Evolutionary conservation across 1,140 invertebrate species (phyloP).

Genomic region (Anoplolepis gracilipes): DNA sequence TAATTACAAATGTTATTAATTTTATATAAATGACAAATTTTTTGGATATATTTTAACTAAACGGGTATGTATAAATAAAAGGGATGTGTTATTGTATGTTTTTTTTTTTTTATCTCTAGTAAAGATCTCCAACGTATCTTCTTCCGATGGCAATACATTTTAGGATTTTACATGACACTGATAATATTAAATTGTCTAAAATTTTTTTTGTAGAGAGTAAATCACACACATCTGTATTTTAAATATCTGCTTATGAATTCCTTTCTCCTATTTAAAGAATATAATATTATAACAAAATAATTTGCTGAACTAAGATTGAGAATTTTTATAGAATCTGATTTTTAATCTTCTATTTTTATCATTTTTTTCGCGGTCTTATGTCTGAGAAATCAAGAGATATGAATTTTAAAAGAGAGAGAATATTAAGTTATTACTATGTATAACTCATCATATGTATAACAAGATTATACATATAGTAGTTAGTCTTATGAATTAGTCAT

Average conservation of each 20-base stretch:
- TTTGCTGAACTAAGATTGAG: background rate
- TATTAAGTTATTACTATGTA: slow-evolving; percentile 36
- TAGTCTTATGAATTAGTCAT: slow-evolving; percentile 15
- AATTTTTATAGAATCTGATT: background rate
- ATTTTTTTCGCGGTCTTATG: slow-evolving; percentile 32
- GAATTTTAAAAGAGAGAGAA: slow-evolving; percentile 42
- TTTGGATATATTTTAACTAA: slow-evolving; percentile 28
- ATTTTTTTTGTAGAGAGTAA: slow-evolving; percentile 2
- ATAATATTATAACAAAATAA: slow-evolving; percentile 22
- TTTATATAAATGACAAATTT: slow-evolving; percentile 43
- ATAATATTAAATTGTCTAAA: slow-evolving; percentile 24
- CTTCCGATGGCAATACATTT: slow-evolving; percentile 1
- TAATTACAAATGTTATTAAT: slow-evolving; percentile 36
- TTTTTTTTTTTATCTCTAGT: background rate
- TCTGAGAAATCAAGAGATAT: background rate
- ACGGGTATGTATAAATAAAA: slow-evolving; percentile 23
- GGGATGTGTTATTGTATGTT: background rate
- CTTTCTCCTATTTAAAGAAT: background rate
- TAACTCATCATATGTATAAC: slow-evolving; percentile 28
- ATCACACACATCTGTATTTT: slow-evolving; percentile 17
- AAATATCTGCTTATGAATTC: slow-evolving; percentile 1
- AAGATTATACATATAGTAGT: slow-evolving; percentile 52
- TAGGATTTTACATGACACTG: slow-evolving; percentile 16
- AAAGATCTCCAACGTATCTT: slow-evolving; percentile 12
- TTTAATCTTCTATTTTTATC: slow-evolving; percentile 5